Evolutionary conservation across 2,113 vertebrate species (phyloP), one percentile per base, ranked within the genome.

Genomic region (Actinemys pallida): DNA sequence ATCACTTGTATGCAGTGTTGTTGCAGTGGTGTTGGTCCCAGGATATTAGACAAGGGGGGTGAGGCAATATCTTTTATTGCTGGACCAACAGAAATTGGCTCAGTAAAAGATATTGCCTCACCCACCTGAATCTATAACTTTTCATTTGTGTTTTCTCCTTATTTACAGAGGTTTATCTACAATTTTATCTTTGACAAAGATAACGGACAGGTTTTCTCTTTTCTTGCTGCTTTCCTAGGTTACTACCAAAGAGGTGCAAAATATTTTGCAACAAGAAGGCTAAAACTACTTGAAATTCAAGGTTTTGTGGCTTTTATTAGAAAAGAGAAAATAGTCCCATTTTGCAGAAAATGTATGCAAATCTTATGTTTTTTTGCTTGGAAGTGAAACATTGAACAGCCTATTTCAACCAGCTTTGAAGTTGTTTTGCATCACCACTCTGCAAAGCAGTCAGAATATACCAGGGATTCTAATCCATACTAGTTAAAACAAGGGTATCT

Each of bases 251-350:
- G 82, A 8, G 6, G 59, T 8, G 27, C 11, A 52, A 75, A 52
- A 76, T 2, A 0, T 31, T 45, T 76, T 72, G 59, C 0, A 27
- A 81, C 27, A 6, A 12, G 24, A 2, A 29, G 88, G 19, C 3
- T 3, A 54, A 94, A 88, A 72, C 3, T 2, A 14, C 6, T 22
- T 42, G 5, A 65, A 2, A 65, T 75, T 65, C 79, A 10, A 76
- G 2, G 39, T 81, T 89, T 72, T 88, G 22, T 12, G 3, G 79
- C 49, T 1, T 87, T 69, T 31, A 22, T 7, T 81, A 16, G 29
- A 1, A 3, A 29, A 5, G n/a, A 88, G 76, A 52, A 4, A 5
- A 17, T n/a, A 2, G 31, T 56, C 78, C 5, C 22, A 76, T 25
- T n/a, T 65, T 62, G 53, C 1, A 53, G 0, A 62, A 57, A 49